Evolutionary conservation across 2,113 vertebrate species (phyloP).

Genomic region (Rhabdornis inornatus): DNA sequence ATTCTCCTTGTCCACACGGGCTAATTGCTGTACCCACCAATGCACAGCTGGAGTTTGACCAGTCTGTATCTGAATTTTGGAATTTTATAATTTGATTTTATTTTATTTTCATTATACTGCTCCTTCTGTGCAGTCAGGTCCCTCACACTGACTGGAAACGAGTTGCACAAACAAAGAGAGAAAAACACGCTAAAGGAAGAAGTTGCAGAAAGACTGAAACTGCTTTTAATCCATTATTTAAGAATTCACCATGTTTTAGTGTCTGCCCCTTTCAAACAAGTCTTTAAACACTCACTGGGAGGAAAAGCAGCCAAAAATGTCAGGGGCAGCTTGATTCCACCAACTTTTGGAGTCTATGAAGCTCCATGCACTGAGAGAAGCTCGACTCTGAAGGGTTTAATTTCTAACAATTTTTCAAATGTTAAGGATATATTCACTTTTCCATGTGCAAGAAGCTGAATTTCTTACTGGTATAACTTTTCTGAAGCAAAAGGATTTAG

Average conservation of each 20-base stretch:
- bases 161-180: not conserved
- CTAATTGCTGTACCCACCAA: not conserved
- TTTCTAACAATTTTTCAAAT: not conserved
- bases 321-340: not conserved
- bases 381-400: not conserved
- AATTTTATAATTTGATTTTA: not conserved
- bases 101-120: not conserved
- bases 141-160: not conserved
- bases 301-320: not conserved
- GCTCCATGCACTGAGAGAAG: not conserved
- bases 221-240: constrained; percentile 5
- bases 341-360: not conserved
- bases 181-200: not conserved
- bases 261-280: not conserved
- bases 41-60: not conserved
- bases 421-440: not conserved
- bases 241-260: not conserved
- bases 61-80: not conserved
- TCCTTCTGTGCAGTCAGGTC: not conserved
- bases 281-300: not conserved
- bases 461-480: not conserved
- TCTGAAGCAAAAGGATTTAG: not conserved
- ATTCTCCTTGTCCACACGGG: not conserved
- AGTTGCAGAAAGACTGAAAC: not conserved
- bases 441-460: not conserved